Evolutionary conservation across 2,888 invertebrate species (phyloP), one percentile per base, ranked within the genome.

Genomic region (Eucera pruinosa): DNA sequence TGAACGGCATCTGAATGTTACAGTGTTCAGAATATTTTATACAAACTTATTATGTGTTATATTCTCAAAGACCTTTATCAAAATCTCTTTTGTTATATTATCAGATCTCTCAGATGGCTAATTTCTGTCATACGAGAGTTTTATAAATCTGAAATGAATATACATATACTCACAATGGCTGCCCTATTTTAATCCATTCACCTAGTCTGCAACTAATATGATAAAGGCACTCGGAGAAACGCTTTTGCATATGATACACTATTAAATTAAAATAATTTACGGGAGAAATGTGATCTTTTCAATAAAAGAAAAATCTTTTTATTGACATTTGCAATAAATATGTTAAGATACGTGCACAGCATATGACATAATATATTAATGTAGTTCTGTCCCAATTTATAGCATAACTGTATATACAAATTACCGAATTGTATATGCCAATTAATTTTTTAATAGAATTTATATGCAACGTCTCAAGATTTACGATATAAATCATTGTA

Each of bases 21-120:
- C 78, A 80, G 80, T 85, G 80, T 84, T 86, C 82, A 84, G 83
- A 84, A 84, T 83, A 80, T 86, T 85, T 85, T 85, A 84, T 85
- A 85, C 85, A 84, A 78, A 71, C 76, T 68, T 80, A 77, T 82
- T 78, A 71, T 81, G 68, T 74, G 78, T 82, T 83, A 78, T 82
- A 64, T 64, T 64, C 50, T 50, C 18, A 50, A 64, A 50, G 50
- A 30, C 27, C 39, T 64, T 64, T 50, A 50, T 39, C 39, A 20
- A 27, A 62, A 64, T 25, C 18, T 64, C 39, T 62, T 50, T 36
- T 36, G 62, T 64, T 64, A 50, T 30, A 45, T 55, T 23, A 30
- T 27, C 25, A 25, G 7, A 52, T 15, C 27, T 52, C 39, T 50
- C 62, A 18, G 18, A 74, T 39, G 77, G 58, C 72, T 70, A 58